phyloP scores from a whole-genome alignment of 1,140 invertebrate genomes.

The Uloborus diversus region DNA sequence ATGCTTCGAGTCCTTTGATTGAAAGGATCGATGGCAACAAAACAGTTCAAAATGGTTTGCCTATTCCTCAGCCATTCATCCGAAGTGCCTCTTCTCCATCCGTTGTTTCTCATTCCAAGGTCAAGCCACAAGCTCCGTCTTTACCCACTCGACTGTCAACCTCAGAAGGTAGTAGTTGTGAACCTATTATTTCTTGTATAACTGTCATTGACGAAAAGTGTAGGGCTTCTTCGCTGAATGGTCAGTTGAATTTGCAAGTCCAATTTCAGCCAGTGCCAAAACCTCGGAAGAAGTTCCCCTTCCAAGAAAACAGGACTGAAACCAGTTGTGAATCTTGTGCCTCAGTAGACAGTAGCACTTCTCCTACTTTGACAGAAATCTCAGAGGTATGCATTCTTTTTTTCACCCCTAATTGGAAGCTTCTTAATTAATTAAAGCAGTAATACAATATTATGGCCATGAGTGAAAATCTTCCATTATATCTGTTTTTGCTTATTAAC shows the following conservation, averaged over 20 bases:
- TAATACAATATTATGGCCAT: background rate
- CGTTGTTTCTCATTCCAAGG: constrained; percentile 46
- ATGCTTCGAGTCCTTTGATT: constrained; percentile 15
- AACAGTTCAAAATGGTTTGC: constrained; percentile 34
- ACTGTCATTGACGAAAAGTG: constrained; percentile 19
- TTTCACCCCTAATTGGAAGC: background rate
- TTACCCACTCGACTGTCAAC: constrained; percentile 25
- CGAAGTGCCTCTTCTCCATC: constrained; percentile 58
- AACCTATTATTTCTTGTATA: constrained; percentile 3
- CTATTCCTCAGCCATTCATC: constrained; percentile 51
- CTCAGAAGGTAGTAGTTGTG: constrained; percentile 18
- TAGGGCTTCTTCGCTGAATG: constrained; percentile 39
- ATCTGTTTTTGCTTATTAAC: background rate
- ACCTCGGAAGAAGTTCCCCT: constrained; percentile 37
- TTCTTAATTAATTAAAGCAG: background rate
- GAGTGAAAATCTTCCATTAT: background rate
- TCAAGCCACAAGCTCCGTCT: constrained; percentile 4
- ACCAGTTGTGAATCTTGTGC: constrained; percentile 50
- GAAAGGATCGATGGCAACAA: constrained; percentile 20
- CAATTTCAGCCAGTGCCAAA: constrained; percentile 32
- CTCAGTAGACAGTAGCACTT: constrained; percentile 51
- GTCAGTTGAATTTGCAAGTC: constrained; percentile 4
- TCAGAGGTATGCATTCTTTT: constrained; percentile 41
- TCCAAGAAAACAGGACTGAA: constrained; percentile 27
- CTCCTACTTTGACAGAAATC: constrained; percentile 54